Base-by-base conservation (phyloP, 1,140 invertebrate genomes). In the Tetragnatha versicolor region DNA sequence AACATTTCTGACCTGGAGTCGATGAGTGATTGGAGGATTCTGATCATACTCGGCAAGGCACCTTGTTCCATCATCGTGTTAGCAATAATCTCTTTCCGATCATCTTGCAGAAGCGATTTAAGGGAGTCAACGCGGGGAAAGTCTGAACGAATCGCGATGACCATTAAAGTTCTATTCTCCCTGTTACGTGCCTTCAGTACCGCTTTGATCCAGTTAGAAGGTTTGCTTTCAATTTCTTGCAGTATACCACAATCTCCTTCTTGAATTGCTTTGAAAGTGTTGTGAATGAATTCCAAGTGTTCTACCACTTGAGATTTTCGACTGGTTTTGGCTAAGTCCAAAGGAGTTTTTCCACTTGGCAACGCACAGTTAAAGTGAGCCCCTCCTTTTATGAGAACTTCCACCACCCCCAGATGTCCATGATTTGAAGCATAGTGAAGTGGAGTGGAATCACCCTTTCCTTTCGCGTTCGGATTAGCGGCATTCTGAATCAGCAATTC, bases 1-100 rank as follows among this genome's bases (percentile, higher is more conserved):
- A 81, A 63, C 10, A 70, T 42, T 35, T 76, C 29, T 58, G 79
- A 72, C 51, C 61, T 55, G 35, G 60, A 80, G 35, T 73, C 37
- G 47, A 77, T 27, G 17, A 83, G 47, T 7, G 51, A 45, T 68
- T 66, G 12, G 17, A 58, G 22, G n/a, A n/a, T n/a, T n/a, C n/a
- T n/a, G n/a, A n/a, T n/a, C n/a, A n/a, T n/a, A n/a, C n/a, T n/a
- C n/a, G n/a, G n/a, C n/a, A n/a, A n/a, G n/a, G n/a, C n/a, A n/a
- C n/a, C n/a, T n/a, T n/a, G n/a, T 6, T 61, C n/a, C 17, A 63
- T 25, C 5, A 82, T 66, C 31, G 17, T 31, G n/a, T 51, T 20
- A 27, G 80, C 65, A 63, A 80, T 27, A 14, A 61, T 5, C 17
- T 45, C 6, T 7, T 22, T 12, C 14, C 9, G 27, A 20, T 29